phyloP scores from a whole-genome alignment of 2,797 vertebrate species.

The Macropus fuliginosus region DNA sequence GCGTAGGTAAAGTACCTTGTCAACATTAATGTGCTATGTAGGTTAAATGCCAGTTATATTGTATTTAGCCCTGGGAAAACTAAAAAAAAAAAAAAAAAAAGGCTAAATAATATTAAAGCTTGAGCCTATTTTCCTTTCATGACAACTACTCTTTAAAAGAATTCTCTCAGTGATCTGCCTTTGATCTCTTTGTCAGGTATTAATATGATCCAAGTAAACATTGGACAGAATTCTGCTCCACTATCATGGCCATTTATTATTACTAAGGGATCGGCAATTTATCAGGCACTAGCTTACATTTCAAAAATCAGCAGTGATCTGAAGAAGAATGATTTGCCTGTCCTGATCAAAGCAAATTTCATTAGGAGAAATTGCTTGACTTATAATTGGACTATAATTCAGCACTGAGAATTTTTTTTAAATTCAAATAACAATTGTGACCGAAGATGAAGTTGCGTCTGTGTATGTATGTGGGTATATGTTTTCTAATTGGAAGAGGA shows the following conservation, averaged over 20 bases:
- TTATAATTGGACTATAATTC: slow-evolving; percentile 70
- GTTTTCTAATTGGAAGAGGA: slow-evolving; percentile 72
- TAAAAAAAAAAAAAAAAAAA: neutral
- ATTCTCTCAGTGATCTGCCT: slow-evolving; percentile 55
- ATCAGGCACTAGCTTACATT: slow-evolving; percentile 69
- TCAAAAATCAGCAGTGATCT: slow-evolving; percentile 68
- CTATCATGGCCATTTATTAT: slow-evolving; percentile 24
- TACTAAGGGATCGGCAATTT: slow-evolving; percentile 65
- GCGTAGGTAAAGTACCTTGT: neutral
- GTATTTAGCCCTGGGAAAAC: neutral
- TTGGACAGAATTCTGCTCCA: slow-evolving; percentile 67
- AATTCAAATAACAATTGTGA: slow-evolving; percentile 55
- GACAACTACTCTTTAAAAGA: neutral
- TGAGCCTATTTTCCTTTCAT: neutral
- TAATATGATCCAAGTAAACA: slow-evolving; percentile 76
- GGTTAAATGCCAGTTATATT: neutral
- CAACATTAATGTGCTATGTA: neutral
- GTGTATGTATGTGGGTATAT: slow-evolving; percentile 6
- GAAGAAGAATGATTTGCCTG: slow-evolving; percentile 71
- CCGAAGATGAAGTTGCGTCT: slow-evolving; percentile 52
- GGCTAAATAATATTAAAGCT: slow-evolving; percentile 20
- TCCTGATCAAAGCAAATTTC: slow-evolving; percentile 70
- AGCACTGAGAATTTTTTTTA: slow-evolving; percentile 58
- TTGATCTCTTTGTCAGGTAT: slow-evolving; percentile 72
- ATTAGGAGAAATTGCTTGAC: slow-evolving; percentile 76